Percentiles rank a stretch among this genome's conserved stretches.
Conservation (phyloP, 2,113 vertebrate genomes). For the Carassius auratus region DNA sequence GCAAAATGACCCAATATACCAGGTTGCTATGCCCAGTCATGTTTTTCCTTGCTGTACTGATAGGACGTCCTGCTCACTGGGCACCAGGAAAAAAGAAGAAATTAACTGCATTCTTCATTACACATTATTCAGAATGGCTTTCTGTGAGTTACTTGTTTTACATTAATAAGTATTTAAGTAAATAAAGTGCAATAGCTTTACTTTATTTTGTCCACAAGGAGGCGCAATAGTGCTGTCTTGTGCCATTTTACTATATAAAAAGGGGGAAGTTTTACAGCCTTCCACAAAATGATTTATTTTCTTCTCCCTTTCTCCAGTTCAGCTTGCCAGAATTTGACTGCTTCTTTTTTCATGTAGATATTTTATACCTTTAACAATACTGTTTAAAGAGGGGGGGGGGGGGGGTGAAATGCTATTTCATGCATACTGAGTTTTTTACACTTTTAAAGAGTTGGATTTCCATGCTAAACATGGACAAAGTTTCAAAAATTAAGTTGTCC, state of each 20-base stretch:
- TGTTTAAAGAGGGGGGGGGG: too few species aligned
- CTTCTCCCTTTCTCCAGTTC: slow-evolving; percentile 72
- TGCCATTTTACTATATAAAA: background rate
- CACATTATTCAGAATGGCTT: background rate
- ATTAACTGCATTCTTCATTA: background rate
- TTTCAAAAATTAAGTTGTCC: too few species aligned
- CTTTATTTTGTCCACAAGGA: background rate
- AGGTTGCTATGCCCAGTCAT: background rate
- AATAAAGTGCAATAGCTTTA: background rate
- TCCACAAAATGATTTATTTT: too few species aligned
- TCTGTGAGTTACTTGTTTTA: background rate
- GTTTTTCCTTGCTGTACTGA: slow-evolving; percentile 61
- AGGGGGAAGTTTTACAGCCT: background rate
- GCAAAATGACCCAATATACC: background rate
- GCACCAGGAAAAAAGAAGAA: slow-evolving; percentile 87
- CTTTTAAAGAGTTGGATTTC: too few species aligned
- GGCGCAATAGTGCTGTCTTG: background rate
- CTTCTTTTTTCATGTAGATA: too few species aligned
- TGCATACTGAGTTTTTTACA: too few species aligned
- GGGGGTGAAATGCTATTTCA: too few species aligned
- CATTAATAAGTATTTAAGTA: background rate
- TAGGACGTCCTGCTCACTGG: slow-evolving; percentile 86
- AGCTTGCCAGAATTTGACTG: too few species aligned
- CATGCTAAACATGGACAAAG: too few species aligned
- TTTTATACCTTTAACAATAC: too few species aligned